Evolutionary conservation across 2,888 invertebrate genomes (phyloP).

Genomic region (Halocaridina rubra): DNA sequence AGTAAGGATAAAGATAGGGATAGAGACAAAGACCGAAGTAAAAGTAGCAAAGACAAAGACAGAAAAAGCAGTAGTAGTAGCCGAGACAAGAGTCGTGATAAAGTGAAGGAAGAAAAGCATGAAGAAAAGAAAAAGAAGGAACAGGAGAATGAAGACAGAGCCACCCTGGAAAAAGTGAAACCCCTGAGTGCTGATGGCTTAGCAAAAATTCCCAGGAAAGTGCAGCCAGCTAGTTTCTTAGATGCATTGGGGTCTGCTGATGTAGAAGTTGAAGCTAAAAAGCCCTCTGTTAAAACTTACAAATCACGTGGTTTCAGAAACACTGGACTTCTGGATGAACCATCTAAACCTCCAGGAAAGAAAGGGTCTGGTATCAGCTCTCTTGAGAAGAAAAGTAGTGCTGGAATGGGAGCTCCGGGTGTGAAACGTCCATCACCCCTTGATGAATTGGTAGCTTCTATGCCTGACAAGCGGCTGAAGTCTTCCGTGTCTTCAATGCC

Average conservation of each 20-base stretch:
- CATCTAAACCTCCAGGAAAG: conserved; percentile 46
- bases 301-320: conserved; percentile 60
- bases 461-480: conserved; percentile 39
- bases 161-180: conserved; percentile 58
- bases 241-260: conserved; percentile 63
- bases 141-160: conserved; percentile 47
- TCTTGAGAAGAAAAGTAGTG: conserved; percentile 7
- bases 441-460: conserved; percentile 4
- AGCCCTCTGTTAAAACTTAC: conserved; percentile 54
- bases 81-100: conserved; percentile 1
- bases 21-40: background rate
- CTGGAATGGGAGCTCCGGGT: background rate
- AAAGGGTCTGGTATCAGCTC: background rate
- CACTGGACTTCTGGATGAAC: conserved; percentile 59
- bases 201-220: conserved; percentile 54
- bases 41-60: conserved; percentile 12
- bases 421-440: conserved; percentile 27
- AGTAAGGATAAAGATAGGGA: conserved; percentile 1
- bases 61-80: conserved; percentile 20
- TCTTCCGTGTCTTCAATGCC: conserved; percentile 51
- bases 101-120: conserved; percentile 6
- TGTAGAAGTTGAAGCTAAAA: conserved; percentile 11
- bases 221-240: conserved; percentile 38
- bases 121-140: conserved; percentile 13
- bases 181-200: conserved; percentile 59